phyloP scores from a whole-genome alignment of 2,113 vertebrate species.

The Myxocyprinus asiaticus region DNA sequence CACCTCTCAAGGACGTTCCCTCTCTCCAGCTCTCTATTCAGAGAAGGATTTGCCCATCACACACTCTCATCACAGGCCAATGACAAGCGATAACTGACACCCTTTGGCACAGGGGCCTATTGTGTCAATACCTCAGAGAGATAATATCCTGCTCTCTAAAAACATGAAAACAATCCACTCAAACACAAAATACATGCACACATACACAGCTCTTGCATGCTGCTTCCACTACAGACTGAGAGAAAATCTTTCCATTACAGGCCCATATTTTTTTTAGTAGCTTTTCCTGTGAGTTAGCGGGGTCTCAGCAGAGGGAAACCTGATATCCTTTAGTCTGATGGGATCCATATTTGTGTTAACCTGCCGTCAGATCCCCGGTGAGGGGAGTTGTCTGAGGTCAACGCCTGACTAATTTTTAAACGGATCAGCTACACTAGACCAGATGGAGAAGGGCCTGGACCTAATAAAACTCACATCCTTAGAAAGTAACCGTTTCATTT shows the following conservation, averaged over 20 bases:
- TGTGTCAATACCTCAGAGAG: conserved; percentile 40
- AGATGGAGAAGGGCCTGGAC: conserved; percentile 70
- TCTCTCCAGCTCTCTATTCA: conserved; percentile 17
- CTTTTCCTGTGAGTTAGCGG: conserved; percentile 45
- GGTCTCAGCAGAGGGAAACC: conserved; percentile 57
- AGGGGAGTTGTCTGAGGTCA: conserved; percentile 67
- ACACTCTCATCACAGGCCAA: conserved; percentile 18
- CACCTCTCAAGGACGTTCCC: conserved; percentile 31
- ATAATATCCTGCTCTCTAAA: conserved; percentile 29
- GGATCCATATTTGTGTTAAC: conserved; percentile 65
- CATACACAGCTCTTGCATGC: neutral
- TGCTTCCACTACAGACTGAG: conserved; percentile 10
- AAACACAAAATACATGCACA: neutral
- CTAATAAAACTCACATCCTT: conserved; percentile 72
- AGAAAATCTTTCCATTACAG: neutral
- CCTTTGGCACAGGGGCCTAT: conserved; percentile 27
- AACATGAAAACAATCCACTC: conserved; percentile 27
- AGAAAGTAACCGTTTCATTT: conserved; percentile 64
- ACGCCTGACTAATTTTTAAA: conserved; percentile 74
- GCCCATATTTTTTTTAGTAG: conserved; percentile 19
- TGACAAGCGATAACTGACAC: conserved; percentile 38
- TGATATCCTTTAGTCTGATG: conserved; percentile 57
- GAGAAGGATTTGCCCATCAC: conserved; percentile 35
- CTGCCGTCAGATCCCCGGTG: conserved; percentile 60
- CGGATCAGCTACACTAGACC: conserved; percentile 66